Conservation (phyloP, 2,113 vertebrate genomes). For the Platichthys flesus region DNA sequence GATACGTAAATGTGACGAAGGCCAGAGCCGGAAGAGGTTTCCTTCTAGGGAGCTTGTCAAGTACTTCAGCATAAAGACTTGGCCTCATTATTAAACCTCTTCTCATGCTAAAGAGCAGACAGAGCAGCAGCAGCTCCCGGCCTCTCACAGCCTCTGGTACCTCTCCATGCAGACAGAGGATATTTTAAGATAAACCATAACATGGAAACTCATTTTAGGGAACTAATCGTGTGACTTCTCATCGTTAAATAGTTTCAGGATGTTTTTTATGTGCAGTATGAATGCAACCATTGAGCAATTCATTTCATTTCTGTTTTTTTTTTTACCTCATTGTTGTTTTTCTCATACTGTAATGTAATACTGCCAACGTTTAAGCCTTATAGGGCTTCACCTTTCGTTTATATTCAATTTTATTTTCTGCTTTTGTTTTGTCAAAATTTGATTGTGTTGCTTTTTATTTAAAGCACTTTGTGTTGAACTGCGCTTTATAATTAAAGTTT, state of each 20-base stretch:
- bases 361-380: too few species aligned
- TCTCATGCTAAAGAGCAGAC: slow-evolving; percentile 59
- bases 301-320: too few species aligned
- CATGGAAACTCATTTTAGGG: not conserved
- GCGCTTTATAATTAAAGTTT: too few species aligned
- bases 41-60: slow-evolving; percentile 55
- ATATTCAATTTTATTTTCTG: too few species aligned
- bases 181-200: not conserved
- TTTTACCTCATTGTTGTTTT: too few species aligned
- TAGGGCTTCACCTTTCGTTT: too few species aligned
- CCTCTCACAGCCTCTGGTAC: not conserved
- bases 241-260: not conserved
- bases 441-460: too few species aligned
- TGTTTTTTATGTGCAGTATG: not conserved
- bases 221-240: not conserved
- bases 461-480: too few species aligned
- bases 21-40: slow-evolving; percentile 51
- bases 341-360: too few species aligned
- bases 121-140: slow-evolving; percentile 1
- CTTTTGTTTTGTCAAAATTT: too few species aligned
- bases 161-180: not conserved
- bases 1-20: slow-evolving; percentile 58
- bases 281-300: not conserved
- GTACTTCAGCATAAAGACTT: slow-evolving; percentile 31
- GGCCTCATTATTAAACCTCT: slow-evolving; percentile 37